phyloP scores from a whole-genome alignment of 2,113 vertebrate species.

The Hippolais icterina region DNA sequence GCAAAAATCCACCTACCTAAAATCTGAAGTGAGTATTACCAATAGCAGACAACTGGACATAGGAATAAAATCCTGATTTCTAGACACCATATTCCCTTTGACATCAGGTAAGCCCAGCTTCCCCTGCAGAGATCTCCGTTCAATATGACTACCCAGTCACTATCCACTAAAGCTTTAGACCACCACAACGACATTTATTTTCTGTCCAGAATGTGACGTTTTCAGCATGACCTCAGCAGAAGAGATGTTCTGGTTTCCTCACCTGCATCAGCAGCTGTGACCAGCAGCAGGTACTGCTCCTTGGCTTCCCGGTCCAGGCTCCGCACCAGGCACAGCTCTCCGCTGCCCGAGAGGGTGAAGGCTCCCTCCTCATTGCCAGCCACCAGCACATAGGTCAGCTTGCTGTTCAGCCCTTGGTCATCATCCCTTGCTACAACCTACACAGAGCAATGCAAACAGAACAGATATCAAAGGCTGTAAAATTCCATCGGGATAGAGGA shows the following conservation, averaged over 20 bases:
- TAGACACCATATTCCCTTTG: not conserved
- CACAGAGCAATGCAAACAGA: not conserved
- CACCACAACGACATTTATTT: not conserved
- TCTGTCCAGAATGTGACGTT: not conserved
- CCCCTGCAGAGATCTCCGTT: not conserved
- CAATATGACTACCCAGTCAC: not conserved
- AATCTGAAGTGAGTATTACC: not conserved
- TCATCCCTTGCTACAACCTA: slow-evolving; percentile 95
- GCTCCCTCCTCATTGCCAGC: slow-evolving; percentile 83
- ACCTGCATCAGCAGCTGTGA: slow-evolving; percentile 93
- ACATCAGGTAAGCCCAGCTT: not conserved
- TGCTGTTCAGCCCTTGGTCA: slow-evolving; percentile 87
- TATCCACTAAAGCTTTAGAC: not conserved
- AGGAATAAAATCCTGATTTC: not conserved
- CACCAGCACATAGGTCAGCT: slow-evolving; percentile 84
- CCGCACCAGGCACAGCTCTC: slow-evolving; percentile 84
- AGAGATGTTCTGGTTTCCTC: not conserved
- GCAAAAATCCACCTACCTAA: not conserved
- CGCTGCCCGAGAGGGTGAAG: slow-evolving; percentile 84
- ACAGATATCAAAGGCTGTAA: not conserved
- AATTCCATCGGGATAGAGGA: not conserved
- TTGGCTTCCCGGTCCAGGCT: slow-evolving; percentile 87
- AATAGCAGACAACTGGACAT: not conserved
- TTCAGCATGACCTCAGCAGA: not conserved
- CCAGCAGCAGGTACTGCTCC: slow-evolving; percentile 80